Conservation (phyloP, 2,113 vertebrate genomes). For the Willisornis vidua region DNA sequence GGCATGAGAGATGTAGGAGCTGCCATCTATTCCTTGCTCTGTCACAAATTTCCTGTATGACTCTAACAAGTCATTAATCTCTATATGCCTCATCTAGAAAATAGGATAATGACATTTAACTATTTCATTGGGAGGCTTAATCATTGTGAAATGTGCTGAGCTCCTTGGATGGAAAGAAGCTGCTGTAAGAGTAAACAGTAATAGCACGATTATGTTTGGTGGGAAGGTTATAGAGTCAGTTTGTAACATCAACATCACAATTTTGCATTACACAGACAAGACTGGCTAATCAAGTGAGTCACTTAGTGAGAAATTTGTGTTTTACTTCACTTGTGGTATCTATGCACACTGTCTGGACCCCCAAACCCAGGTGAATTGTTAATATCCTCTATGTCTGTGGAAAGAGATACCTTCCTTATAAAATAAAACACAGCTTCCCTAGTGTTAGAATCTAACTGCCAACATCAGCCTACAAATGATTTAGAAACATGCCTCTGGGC, state of each 20-base stretch:
- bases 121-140: conserved; percentile 36
- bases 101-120: conserved; percentile 51
- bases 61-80: conserved; percentile 2
- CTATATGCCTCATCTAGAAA: conserved; percentile 47
- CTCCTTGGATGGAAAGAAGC: conserved; percentile 26
- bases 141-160: conserved; percentile 60
- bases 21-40: background rate
- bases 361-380: background rate
- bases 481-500: background rate
- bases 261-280: background rate
- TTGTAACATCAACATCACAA: background rate
- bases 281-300: background rate
- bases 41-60: conserved; percentile 23
- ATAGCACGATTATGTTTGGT: conserved; percentile 14
- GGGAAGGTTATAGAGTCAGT: conserved; percentile 32
- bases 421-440: background rate
- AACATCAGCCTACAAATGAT: background rate
- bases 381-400: background rate
- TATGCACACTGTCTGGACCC: background rate
- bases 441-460: background rate
- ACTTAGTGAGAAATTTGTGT: background rate
- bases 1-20: background rate
- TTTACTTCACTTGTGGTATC: background rate
- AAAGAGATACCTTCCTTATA: background rate
- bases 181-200: conserved; percentile 36